A percentile compares a stretch with the other conserved stretches of the same genome.
phyloP scores from a whole-genome alignment of 2,113 vertebrate genomes.

The Baryphthengus martii region DNA sequence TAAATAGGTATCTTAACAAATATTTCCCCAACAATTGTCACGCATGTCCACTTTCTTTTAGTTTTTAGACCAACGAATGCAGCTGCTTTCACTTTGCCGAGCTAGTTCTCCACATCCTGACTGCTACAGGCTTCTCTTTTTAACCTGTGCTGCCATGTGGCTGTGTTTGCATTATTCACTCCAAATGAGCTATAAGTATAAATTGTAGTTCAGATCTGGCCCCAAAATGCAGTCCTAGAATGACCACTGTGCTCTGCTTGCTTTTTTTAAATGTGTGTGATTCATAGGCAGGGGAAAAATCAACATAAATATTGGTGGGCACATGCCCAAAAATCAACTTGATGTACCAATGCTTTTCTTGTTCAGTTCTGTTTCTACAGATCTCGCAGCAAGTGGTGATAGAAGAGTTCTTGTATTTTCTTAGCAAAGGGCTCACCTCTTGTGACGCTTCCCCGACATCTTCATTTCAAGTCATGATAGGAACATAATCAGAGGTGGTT shows the following conservation, averaged over 20 bases:
- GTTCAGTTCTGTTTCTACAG: neutral
- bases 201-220: neutral
- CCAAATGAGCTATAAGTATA: no score
- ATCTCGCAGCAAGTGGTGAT: neutral
- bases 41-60: neutral
- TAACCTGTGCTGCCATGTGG: neutral
- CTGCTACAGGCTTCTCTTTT: neutral
- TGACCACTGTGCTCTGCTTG: neutral
- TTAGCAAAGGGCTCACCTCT: neutral
- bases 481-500: neutral
- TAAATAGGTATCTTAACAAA: neutral
- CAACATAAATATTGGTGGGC: neutral
- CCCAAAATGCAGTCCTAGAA: neutral
- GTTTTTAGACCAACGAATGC: neutral
- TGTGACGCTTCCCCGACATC: neutral
- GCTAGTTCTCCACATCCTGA: neutral
- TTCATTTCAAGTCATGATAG: neutral
- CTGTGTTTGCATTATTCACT: no score
- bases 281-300: neutral
- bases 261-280: neutral
- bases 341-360: neutral
- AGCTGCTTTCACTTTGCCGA: neutral
- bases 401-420: neutral
- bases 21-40: neutral
- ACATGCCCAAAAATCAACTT: neutral